Base-by-base conservation (phyloP, 2,113 vertebrate species). In the Antechinus flavipes region DNA sequence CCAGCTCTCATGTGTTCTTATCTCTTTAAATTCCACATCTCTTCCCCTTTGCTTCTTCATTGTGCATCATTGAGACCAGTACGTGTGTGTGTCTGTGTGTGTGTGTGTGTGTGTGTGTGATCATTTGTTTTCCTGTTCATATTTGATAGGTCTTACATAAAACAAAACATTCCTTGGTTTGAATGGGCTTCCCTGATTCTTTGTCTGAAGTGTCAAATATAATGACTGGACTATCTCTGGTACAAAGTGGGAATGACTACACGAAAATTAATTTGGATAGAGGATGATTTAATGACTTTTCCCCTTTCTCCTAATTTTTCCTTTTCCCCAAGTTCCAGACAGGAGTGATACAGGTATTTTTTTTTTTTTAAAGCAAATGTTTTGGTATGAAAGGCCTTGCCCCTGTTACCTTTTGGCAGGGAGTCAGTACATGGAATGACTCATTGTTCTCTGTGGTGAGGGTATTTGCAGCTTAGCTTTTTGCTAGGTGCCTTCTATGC, bases 101-200 rank as follows among this genome's bases (percentile, higher is more conserved):
- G 98, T 97, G 96, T 46, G 84, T 89, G 35, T 46, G 25, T 89
- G n/a, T 46, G 56, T 25, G 56, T 52, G 22, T 54, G 98, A 95
- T 92, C 95, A 92, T 89, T 24, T 97, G 94, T 98, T 98, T 96
- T 93, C 96, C 95, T 97, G 95, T 98, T 98, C 97, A 95, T 96
- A 96, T 97, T 97, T 96, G 97, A 94, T 97, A 96, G 96, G 97
- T 98, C 97, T 97, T 98, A 96, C 97, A 95, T 52, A 96, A 97
- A 95, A 94, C 95, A 98, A 98, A 98, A 98, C 98, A 99, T 99
- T 99, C 98, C 98, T 98, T 94, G 93, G 95, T 96, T 94, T 98
- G 96, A 98, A 98, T 97, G 92, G 94, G 91, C 97, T 93, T 98
- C 95, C 97, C 90, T 97, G 95, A 90, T 96, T 91, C 94, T 96